Percentiles rank a stretch among this genome's conserved stretches.
These are phyloP conservation scores for Butorides virescens DNA, from an alignment of 2,113 vertebrate genomes.

Conservation along the genomic window DNA sequence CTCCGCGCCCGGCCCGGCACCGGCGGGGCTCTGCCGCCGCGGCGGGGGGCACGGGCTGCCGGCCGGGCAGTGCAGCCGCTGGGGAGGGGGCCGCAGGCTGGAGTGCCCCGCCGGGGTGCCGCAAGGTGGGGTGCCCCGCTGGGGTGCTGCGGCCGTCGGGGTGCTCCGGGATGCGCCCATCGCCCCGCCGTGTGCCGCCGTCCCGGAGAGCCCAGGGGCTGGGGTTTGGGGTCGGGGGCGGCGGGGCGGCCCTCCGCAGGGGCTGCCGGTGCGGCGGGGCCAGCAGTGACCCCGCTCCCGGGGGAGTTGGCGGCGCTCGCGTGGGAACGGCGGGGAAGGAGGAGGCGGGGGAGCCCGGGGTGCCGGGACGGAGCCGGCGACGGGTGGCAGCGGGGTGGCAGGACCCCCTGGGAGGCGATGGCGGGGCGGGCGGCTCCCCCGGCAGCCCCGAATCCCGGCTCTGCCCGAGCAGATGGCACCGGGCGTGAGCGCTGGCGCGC, in stretches of 20 bases:
- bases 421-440: not conserved
- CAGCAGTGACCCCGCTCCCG: not conserved
- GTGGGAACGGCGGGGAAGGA: not conserved
- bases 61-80: not conserved
- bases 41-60: not conserved
- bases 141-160: not conserved
- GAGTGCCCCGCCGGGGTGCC: not conserved
- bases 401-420: not conserved
- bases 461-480: constrained; percentile 36
- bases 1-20: not conserved
- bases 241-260: not conserved
- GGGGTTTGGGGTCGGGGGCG: not conserved
- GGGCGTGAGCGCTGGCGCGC: constrained; percentile 28
- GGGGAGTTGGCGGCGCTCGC: not conserved
- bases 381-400: not conserved
- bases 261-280: not conserved
- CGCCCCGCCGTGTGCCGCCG: not conserved
- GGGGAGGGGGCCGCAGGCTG: not conserved
- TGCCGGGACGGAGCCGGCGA: not conserved
- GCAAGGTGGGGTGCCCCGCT: not conserved
- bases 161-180: not conserved
- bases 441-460: not conserved
- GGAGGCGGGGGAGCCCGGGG: not conserved
- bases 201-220: constrained; percentile 75
- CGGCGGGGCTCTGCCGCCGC: not conserved